Base-by-base conservation (phyloP, 2,797 vertebrate species). In the Pseudochromis fuscus region DNA sequence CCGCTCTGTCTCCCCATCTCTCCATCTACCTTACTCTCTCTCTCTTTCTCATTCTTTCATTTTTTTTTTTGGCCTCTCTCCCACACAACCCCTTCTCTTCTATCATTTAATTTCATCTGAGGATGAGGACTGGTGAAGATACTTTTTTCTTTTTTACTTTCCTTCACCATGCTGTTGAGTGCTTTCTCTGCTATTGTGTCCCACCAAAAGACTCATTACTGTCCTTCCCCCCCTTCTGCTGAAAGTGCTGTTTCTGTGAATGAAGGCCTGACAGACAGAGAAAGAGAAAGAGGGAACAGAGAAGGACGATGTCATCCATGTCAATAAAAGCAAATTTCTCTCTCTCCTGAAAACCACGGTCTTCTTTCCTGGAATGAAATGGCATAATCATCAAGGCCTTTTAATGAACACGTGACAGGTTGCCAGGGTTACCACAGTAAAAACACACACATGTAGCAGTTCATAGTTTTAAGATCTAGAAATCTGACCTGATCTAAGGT, bases 61-160 rank as follows among this genome's bases (percentile, higher is more conserved):
- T 87, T 87, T 74, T 35, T 21, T 44, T 88, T 87, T 74, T 35
- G 58, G 58, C 58, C 72, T 67, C 75, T 59, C 38, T 7, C 42
- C 4, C 60, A 19, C 44, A 30, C 33, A 27, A 37, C 52, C 52
- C 25, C 30, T 60, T 40, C 77, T 66, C 49, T 64, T 81, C 81
- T 79, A 90, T 92, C 82, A 91, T 89, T 90, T 89, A 87, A 90
- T 91, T 91, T 89, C 74, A 82, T 92, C 84, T 85, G 75, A 80
- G 84, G 84, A 85, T 75, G 83, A 87, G 75, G 79, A 83, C 86
- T 65, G 82, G 79, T 86, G 81, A 90, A 90, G 83, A 84, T 83
- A 85, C 78, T 72, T n/a, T n/a, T n/a, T 88, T 83, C 67, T 84
- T 57, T 68, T 84, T 82, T 81, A 78, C 81, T 73, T 80, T 73